These are phyloP conservation scores for Lampris incognitus DNA, from an alignment of 2,113 vertebrate genomes.

Conservation along the genomic window DNA sequence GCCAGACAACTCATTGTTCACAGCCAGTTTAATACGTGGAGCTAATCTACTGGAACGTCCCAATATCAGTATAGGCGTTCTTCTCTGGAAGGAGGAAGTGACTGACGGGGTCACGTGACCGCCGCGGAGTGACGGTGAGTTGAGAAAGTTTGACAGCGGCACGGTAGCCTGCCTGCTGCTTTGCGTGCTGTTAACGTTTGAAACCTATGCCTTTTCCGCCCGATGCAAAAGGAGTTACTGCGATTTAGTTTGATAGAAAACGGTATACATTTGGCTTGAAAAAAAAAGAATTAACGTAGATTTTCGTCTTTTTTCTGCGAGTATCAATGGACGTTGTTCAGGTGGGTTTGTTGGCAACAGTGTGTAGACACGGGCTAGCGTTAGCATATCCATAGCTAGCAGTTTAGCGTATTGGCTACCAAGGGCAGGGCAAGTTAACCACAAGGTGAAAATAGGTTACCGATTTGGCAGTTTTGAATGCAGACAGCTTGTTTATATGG, in stretches of 20 bases:
- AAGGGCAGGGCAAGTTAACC: slow-evolving; percentile 56
- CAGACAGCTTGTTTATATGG: not conserved
- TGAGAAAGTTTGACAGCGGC: slow-evolving; percentile 34
- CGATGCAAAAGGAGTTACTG: slow-evolving; percentile 12
- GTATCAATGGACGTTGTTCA: slow-evolving; percentile 64
- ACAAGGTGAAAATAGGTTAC: slow-evolving; percentile 50
- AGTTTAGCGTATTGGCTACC: slow-evolving; percentile 24
- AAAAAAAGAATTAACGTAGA: not conserved
- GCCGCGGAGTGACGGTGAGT: not conserved
- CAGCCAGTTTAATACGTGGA: no score
- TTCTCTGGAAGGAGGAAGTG: no score
- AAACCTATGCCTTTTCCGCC: not conserved
- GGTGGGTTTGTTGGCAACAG: slow-evolving; percentile 33
- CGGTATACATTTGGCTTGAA: not conserved
- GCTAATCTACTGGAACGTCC: no score
- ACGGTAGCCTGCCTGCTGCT: not conserved
- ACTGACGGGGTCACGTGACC: no score
- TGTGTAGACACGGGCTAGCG: slow-evolving; percentile 14
- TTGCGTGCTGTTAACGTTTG: slow-evolving; percentile 8
- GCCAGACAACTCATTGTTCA: no score
- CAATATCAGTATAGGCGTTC: no score
- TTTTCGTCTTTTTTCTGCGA: not conserved
- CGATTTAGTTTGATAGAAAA: not conserved
- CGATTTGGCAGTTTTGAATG: not conserved
- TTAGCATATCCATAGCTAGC: slow-evolving; percentile 45